These are phyloP conservation scores for Mellivora capensis DNA, from an alignment of 2,113 vertebrate species.

Conservation along the genomic window DNA sequence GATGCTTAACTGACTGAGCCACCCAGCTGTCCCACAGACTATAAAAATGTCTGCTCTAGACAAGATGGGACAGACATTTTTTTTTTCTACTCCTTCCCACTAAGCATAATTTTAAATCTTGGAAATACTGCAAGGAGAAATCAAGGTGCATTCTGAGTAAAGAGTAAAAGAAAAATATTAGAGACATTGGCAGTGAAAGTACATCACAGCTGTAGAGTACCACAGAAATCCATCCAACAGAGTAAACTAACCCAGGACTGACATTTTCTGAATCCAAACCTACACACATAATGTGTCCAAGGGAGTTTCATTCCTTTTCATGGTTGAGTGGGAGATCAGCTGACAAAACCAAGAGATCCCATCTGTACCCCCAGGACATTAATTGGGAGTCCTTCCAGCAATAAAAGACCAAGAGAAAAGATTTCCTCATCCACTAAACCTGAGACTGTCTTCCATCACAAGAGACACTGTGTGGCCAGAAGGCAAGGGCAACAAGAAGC, in stretches of 20 bases:
- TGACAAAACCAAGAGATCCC: not conserved
- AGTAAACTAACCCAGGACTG: not conserved
- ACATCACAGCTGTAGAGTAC: not conserved
- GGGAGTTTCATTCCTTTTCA: not conserved
- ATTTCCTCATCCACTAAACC: not conserved
- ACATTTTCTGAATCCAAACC: not conserved
- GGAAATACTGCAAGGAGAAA: not conserved
- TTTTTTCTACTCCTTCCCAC: not conserved
- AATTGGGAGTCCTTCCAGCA: not conserved
- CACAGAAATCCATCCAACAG: no score
- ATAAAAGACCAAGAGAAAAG: not conserved
- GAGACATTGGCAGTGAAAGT: not conserved
- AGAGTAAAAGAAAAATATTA: not conserved
- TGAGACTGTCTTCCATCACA: not conserved
- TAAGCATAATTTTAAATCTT: not conserved
- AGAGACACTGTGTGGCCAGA: not conserved
- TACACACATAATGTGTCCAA: not conserved
- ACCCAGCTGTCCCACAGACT: not conserved
- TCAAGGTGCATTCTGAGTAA: not conserved
- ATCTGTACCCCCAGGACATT: accelerated
- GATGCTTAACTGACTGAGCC: not conserved
- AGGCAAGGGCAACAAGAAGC: not conserved
- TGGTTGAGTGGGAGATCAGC: not conserved
- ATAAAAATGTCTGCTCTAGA: not conserved
- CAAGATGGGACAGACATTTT: accelerated